Evolutionary conservation across 2,797 vertebrate genomes (phyloP).

Genomic region (Cynodonichthys magdalenae): DNA sequence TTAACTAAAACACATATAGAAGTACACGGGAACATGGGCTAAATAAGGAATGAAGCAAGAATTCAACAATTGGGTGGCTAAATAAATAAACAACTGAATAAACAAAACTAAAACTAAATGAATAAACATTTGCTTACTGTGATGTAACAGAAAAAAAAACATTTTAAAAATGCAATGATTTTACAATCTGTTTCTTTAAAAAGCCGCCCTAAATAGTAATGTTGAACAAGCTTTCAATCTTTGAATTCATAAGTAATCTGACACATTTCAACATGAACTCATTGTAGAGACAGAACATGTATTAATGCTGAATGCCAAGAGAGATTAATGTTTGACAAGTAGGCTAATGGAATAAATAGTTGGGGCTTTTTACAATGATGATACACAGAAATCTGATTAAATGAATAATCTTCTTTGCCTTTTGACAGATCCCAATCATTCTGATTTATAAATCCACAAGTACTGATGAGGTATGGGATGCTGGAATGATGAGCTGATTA

Average conservation of each 20-base stretch:
- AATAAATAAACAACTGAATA: background rate
- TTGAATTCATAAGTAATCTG: constrained; percentile 25
- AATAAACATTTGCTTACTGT: background rate
- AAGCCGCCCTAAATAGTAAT: constrained; percentile 8
- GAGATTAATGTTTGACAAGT: constrained; percentile 40
- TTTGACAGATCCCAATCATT: constrained; percentile 22
- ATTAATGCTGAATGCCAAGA: constrained; percentile 26
- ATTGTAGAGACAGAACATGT: constrained; percentile 12
- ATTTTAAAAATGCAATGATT: background rate
- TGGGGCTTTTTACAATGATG: constrained; percentile 17
- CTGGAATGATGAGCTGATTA: constrained; percentile 25
- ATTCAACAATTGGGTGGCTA: constrained; percentile 1
- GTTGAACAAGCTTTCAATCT: constrained; percentile 8
- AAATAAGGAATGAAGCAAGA: constrained; percentile 16
- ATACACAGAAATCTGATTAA: constrained; percentile 8
- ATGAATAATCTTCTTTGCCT: constrained; percentile 9
- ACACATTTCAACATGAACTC: constrained; percentile 14
- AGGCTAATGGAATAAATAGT: constrained; percentile 16
- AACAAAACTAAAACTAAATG: background rate
- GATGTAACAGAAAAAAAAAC: background rate
- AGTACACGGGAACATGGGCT: constrained; percentile 7
- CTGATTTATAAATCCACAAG: constrained; percentile 27
- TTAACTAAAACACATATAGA: constrained; percentile 23
- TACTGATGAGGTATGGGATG: background rate
- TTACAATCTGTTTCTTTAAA: constrained; percentile 3